Evolutionary conservation across 1,140 invertebrate genomes (phyloP).

Genomic region (Zaprionus capensis): DNA sequence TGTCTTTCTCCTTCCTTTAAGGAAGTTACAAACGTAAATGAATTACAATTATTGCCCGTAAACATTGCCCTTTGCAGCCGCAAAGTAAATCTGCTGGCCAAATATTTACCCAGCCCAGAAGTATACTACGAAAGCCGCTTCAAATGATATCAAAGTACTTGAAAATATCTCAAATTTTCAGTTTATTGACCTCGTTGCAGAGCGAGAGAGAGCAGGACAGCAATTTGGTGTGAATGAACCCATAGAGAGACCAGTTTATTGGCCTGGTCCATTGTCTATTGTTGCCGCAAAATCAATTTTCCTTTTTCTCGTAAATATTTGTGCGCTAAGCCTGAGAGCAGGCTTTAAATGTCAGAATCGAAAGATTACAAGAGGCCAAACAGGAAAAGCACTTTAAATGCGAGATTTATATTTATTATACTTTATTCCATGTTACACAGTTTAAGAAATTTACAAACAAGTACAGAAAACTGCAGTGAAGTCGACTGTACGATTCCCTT

Average conservation of each 20-base stretch:
- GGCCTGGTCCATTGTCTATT: neutral
- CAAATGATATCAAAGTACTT: neutral
- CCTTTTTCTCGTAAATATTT: constrained; percentile 6
- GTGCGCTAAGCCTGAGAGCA: constrained; percentile 11
- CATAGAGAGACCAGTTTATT: neutral
- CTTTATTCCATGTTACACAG: neutral
- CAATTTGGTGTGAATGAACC: neutral
- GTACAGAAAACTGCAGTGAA: neutral
- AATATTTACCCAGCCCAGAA: constrained; percentile 2
- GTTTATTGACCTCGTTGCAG: neutral
- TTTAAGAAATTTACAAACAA: neutral
- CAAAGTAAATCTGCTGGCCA: neutral
- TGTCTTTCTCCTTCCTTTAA: neutral
- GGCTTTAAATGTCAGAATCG: constrained; percentile 10
- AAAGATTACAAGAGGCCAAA: neutral
- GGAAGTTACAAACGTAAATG: constrained; percentile 2
- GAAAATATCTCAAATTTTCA: neutral
- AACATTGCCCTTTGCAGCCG: neutral
- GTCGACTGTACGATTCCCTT: neutral
- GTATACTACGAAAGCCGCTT: neutral
- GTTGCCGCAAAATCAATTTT: constrained; percentile 7
- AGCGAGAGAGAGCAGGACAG: neutral
- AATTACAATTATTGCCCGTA: constrained; percentile 1
- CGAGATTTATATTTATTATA: constrained; percentile 2
- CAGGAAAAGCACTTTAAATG: neutral